Base-by-base conservation (phyloP, 1,140 invertebrate genomes). In the Drosophila kanapiae region DNA sequence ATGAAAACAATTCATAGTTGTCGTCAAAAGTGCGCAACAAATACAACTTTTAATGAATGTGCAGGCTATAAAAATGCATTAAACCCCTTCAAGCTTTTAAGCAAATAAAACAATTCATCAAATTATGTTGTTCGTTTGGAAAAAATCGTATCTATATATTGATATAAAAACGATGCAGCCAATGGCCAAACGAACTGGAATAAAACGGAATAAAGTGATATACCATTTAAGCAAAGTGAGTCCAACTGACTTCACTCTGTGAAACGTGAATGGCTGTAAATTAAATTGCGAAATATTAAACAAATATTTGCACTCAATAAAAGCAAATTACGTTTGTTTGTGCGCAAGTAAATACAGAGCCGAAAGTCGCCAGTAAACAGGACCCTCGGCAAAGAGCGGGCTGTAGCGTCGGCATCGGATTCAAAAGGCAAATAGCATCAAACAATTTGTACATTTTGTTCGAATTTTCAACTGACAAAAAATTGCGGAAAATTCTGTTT, bases 301-400 rank as follows among this genome's bases (percentile, higher is more conserved):
- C 80, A 83, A 83, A 83, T 83, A 83, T 83, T 83, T 83, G 48
- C 80, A 83, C 80, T 83, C 80, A 83, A 83, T 83, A 83, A 83
- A 83, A 70, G 80, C 71, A 83, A 83, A 83, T 83, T 83, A 64
- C 70, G 80, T 83, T 83, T 83, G 60, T 75, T 75, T 74, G 70
- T 75, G 71, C 65, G 48, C 65, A 75, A 79, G 80, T 74, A 83
- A 83, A 83, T 70, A 79, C 64, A 43, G 51, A 75, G 69, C 51
- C 63, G 57, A 69, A 78, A 82, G 69, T 82, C 68, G 64, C 64
- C 78, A 76, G 57, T 67, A 69, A 80, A 80, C 77, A 75, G 74
- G 45, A 35, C 62, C 56, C 42, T 43, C 23, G 59, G 61, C 54
- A 31, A 58, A 35, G 18, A 31, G 43, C 33, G 16, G 6, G 6